These are phyloP conservation scores for Grantiella picta DNA, from an alignment of 2,113 vertebrate species.

Conservation along the genomic window DNA sequence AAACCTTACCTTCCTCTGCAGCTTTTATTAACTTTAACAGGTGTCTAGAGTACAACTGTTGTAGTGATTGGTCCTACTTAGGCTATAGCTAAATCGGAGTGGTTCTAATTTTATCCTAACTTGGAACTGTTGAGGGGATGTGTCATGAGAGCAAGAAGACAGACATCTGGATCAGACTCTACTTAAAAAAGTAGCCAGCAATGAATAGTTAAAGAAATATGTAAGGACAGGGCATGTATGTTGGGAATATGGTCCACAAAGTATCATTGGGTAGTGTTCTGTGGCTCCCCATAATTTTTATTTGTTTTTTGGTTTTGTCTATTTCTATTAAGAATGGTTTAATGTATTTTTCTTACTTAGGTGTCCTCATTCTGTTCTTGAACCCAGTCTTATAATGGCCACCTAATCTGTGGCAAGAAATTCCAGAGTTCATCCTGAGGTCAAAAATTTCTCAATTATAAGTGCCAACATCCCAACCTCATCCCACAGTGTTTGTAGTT, in stretches of 20 bases:
- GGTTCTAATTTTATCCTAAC: conserved; percentile 6
- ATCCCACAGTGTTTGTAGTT: neutral
- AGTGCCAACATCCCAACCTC: neutral
- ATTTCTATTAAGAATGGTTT: neutral
- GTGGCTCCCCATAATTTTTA: neutral
- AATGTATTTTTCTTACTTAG: neutral
- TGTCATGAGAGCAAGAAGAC: neutral
- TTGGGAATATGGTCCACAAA: neutral
- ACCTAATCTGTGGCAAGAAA: neutral
- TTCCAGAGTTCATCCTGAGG: neutral
- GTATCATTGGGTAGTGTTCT: neutral
- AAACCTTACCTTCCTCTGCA: conserved; percentile 19
- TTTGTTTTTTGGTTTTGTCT: neutral
- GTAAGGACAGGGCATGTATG: neutral
- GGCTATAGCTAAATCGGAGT: neutral
- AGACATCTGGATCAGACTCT: neutral
- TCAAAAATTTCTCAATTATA: neutral
- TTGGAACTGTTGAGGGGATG: neutral
- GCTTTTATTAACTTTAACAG: conserved; percentile 49
- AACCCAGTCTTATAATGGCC: neutral
- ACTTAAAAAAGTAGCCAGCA: neutral
- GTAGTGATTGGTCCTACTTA: neutral
- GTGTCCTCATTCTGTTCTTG: neutral
- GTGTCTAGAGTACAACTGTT: conserved; percentile 5
- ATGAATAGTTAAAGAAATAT: neutral